phyloP scores from a whole-genome alignment of 2,113 vertebrate species.

The Bos taurus region ARS-UCD2.0 NC_037335.1:26757501-26758000 shows the following conservation, averaged over 20 bases:
- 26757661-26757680: rapidly evolving
- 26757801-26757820: neutral
- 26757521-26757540: neutral
- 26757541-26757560: neutral
- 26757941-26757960: neutral
- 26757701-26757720: neutral
- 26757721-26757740: neutral
- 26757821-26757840: rapidly evolving
- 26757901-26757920: neutral
- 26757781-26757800: neutral
- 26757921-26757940: neutral
- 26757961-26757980: neutral
- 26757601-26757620: neutral
- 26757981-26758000: neutral
- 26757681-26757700: no score
- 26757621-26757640: neutral
- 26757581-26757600: neutral
- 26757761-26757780: neutral
- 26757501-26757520: neutral
- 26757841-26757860: neutral
- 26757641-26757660: neutral
- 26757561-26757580: neutral
- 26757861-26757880: neutral
- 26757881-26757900: neutral
- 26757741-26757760: neutral